phyloP scores from a whole-genome alignment of 2,113 vertebrate species.

The human (Homo sapiens) region GRCh38 chr3:71733501-71734000 shows the following conservation, averaged over 20 bases:
- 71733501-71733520: neutral
- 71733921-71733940: neutral
- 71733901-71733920: constrained; percentile 3
- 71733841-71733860: constrained; percentile 33
- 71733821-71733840: constrained; percentile 37
- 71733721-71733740: neutral
- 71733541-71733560: neutral
- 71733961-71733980: neutral
- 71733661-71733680: neutral
- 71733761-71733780: constrained; percentile 33
- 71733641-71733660: neutral
- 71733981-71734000: neutral
- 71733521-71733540: neutral
- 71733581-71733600: neutral
- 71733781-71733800: neutral
- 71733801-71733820: neutral
- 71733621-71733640: neutral
- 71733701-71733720: neutral
- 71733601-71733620: neutral
- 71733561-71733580: neutral
- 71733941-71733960: neutral
- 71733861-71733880: constrained; percentile 2
- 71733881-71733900: neutral
- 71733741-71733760: neutral
- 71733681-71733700: neutral